These are phyloP conservation scores for Acipenser oxyrinchus DNA, from an alignment of 2,797 vertebrate genomes.

Conservation along the genomic window DNA sequence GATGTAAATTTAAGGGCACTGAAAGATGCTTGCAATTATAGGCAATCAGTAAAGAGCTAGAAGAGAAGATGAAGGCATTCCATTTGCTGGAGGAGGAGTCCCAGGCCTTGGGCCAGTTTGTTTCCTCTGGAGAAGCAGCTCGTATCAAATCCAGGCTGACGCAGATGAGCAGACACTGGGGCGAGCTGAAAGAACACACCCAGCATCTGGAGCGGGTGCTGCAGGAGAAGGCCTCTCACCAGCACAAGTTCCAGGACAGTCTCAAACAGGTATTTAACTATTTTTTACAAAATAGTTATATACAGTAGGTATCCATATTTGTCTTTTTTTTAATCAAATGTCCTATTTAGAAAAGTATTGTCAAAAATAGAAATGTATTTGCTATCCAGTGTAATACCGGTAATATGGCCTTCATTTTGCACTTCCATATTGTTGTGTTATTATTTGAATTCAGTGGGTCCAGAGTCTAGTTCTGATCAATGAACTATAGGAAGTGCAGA, in stretches of 20 bases:
- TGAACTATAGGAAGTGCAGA: too few species aligned
- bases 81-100: constrained; percentile 71
- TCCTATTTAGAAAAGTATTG: too few species aligned
- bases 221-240: constrained; percentile 66
- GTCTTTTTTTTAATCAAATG: too few species aligned
- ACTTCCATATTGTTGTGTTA: too few species aligned
- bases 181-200: constrained; percentile 76
- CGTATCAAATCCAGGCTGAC: constrained; percentile 83
- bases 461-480: too few species aligned
- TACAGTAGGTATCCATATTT: too few species aligned
- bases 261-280: constrained; percentile 65
- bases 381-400: too few species aligned
- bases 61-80: constrained; percentile 55
- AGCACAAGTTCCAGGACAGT: constrained; percentile 72
- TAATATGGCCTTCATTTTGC: too few species aligned
- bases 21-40: constrained; percentile 29
- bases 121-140: constrained; percentile 82
- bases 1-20: too few species aligned
- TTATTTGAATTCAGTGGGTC: too few species aligned
- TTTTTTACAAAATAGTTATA: too few species aligned
- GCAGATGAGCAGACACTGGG: constrained; percentile 83
- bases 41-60: constrained; percentile 65
- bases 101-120: constrained; percentile 68
- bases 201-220: constrained; percentile 67
- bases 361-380: too few species aligned